A percentile compares a stretch with the other conserved stretches of the same genome.
These are phyloP conservation scores for Leptopilina drosophilae DNA, from an alignment of 2,888 invertebrate genomes.

Conservation along the genomic window DNA sequence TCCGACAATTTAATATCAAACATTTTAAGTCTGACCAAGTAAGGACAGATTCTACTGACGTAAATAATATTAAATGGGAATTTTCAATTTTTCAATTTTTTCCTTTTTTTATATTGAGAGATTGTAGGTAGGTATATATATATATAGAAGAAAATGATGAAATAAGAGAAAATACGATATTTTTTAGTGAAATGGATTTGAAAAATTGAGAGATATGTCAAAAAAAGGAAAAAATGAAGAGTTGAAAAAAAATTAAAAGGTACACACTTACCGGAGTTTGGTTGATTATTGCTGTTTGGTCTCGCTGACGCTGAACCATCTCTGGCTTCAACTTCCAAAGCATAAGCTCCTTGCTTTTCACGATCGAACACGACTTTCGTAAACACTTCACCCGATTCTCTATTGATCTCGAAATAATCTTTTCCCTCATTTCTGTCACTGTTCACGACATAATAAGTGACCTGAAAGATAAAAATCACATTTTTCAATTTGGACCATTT, in stretches of 20 bases:
- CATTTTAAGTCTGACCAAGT: too few species aligned
- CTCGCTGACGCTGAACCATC: constrained; percentile 98
- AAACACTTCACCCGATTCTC: constrained; percentile 96
- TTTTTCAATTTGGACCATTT: neutral
- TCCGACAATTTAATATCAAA: too few species aligned
- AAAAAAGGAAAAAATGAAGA: neutral
- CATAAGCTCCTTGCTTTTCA: constrained; percentile 98
- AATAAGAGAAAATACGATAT: too few species aligned
- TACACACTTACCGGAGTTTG: constrained; percentile 92
- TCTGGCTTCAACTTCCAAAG: constrained; percentile 96
- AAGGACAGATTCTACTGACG: too few species aligned
- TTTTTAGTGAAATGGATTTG: neutral
- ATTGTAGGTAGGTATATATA: too few species aligned
- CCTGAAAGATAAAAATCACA: constrained; percentile 79
- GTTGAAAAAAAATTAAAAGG: constrained; percentile 12
- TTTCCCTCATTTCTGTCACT: constrained; percentile 95
- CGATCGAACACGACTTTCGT: constrained; percentile 97
- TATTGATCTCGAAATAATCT: constrained; percentile 97
- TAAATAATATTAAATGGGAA: too few species aligned
- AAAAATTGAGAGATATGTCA: neutral
- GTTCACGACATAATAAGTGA: constrained; percentile 95
- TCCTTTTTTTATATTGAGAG: too few species aligned
- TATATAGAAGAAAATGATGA: too few species aligned
- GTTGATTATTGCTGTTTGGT: constrained; percentile 94
- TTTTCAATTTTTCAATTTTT: too few species aligned